Evolutionary conservation across 2,888 invertebrate species (phyloP).

Genomic region (Heliconius cydno): DNA sequence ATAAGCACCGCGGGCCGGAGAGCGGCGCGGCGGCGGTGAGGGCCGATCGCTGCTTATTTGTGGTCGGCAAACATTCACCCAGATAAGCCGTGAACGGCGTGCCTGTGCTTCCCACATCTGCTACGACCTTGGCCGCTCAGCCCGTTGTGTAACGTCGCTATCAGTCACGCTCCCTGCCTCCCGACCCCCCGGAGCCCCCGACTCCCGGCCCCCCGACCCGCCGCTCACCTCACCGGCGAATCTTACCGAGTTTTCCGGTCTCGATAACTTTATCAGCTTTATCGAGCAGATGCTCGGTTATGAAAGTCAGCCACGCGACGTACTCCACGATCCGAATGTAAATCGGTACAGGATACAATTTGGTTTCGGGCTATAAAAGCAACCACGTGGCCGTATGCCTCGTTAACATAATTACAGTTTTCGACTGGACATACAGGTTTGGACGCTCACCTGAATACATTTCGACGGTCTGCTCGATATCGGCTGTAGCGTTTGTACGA

Average conservation of each 20-base stretch:
- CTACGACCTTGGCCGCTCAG: slow-evolving; percentile 78
- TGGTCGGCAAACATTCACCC: slow-evolving; percentile 70
- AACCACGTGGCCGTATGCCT: slow-evolving; percentile 46
- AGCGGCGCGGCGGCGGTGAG: slow-evolving; percentile 46
- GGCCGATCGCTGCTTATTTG: slow-evolving; percentile 74
- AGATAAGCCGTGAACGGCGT: slow-evolving; percentile 77
- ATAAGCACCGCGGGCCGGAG: slow-evolving; percentile 62
- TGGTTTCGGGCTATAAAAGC: slow-evolving; percentile 31
- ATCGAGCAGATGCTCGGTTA: slow-evolving; percentile 61
- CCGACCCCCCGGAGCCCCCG: slow-evolving; percentile 45
- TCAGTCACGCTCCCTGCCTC: slow-evolving; percentile 76
- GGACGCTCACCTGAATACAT: slow-evolving; percentile 51
- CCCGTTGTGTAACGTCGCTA: slow-evolving; percentile 77
- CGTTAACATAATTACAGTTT: slow-evolving; percentile 77
- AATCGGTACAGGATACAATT: slow-evolving; percentile 28
- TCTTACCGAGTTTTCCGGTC: slow-evolving; percentile 76
- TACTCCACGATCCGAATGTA: slow-evolving; percentile 7
- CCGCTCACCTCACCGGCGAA: slow-evolving; percentile 64
- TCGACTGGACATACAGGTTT: slow-evolving; percentile 72
- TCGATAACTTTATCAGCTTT: slow-evolving; percentile 66
- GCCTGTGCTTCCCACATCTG: slow-evolving; percentile 82
- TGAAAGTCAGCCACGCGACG: slow-evolving; percentile 45
- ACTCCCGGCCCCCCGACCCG: slow-evolving; percentile 45
- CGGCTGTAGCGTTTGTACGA: slow-evolving; percentile 64
- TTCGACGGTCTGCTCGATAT: slow-evolving; percentile 67